Conservation (phyloP, 2,113 vertebrate genomes). For the Barbus barbus region DNA sequence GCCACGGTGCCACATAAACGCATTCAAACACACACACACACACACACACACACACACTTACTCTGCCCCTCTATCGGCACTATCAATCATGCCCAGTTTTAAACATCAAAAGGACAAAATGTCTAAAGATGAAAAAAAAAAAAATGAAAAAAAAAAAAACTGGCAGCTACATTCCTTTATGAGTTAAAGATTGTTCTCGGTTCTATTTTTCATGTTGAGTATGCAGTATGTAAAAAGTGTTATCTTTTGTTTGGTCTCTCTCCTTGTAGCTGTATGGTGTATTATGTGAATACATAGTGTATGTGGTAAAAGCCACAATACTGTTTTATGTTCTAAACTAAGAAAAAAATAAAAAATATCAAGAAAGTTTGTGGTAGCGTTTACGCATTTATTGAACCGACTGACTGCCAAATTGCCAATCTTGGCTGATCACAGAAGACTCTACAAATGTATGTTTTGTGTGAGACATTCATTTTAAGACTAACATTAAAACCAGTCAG, state of each 20-base stretch:
- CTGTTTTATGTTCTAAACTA: slow-evolving; percentile 85
- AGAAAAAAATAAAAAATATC: slow-evolving; percentile 68
- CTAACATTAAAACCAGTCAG: background rate
- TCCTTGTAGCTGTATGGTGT: slow-evolving; percentile 85
- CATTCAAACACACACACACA: slow-evolving; percentile 42
- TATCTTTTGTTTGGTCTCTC: slow-evolving; percentile 81
- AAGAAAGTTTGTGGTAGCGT: background rate
- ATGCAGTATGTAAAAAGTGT: slow-evolving; percentile 84
- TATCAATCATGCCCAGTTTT: slow-evolving; percentile 49
- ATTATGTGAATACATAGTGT: slow-evolving; percentile 86
- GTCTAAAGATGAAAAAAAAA: slow-evolving; percentile 20
- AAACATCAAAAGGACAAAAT: slow-evolving; percentile 46
- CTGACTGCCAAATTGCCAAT: too few species aligned
- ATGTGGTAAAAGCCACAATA: slow-evolving; percentile 81
- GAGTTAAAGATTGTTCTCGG: slow-evolving; percentile 76
- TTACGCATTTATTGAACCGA: background rate
- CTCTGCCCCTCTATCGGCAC: slow-evolving; percentile 58
- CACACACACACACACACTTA: slow-evolving; percentile 40
- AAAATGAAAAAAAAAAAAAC: slow-evolving; percentile 57
- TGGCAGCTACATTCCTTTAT: slow-evolving; percentile 83
- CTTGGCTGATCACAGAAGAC: background rate
- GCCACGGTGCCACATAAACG: slow-evolving; percentile 44
- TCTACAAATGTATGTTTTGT: background rate
- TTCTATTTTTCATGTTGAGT: slow-evolving; percentile 78
- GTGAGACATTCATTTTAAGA: background rate